Evolutionary conservation across 2,797 vertebrate species (phyloP).

Genomic region (Sebastes trivittatus): DNA sequence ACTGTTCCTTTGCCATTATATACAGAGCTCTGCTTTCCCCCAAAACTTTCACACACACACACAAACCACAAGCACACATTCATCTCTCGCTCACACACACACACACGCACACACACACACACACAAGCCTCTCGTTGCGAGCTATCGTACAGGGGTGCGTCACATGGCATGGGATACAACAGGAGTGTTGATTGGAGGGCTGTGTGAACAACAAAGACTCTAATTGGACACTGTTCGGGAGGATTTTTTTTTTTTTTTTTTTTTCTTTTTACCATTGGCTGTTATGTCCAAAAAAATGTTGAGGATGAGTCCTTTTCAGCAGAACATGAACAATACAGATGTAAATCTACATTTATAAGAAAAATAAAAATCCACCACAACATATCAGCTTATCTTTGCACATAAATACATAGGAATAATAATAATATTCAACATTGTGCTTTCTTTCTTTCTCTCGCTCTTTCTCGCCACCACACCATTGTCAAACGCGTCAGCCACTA

Average conservation of each 20-base stretch:
- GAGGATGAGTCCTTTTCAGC: constrained; percentile 61
- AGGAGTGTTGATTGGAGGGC: constrained; percentile 43
- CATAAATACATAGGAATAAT: constrained; percentile 83
- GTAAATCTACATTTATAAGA: constrained; percentile 77
- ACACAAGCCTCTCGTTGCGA: constrained; percentile 46
- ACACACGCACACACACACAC: constrained; percentile 27
- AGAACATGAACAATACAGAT: constrained; percentile 74
- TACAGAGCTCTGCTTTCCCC: constrained; percentile 66
- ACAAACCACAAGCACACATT: constrained; percentile 26
- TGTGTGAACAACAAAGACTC: constrained; percentile 52
- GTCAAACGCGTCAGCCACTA: constrained; percentile 65
- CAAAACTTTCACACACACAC: constrained; percentile 18
- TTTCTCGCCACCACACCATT: constrained; percentile 56
- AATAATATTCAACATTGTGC: constrained; percentile 79
- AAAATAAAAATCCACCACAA: constrained; percentile 79
- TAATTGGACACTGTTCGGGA: constrained; percentile 54
- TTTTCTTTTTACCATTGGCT: constrained; percentile 32
- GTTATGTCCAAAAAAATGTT: constrained; percentile 41
- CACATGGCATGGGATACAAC: constrained; percentile 62
- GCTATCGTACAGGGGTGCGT: constrained; percentile 47
- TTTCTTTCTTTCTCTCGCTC: constrained; percentile 62
- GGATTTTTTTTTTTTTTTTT: not conserved
- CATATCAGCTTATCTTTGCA: constrained; percentile 84
- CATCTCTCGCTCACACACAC: not conserved
- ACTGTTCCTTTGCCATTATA: constrained; percentile 54